Evolutionary conservation across 1,140 invertebrate genomes (phyloP), one percentile per base, ranked within the genome.

Genomic region (Diachasma alloeum): DNA sequence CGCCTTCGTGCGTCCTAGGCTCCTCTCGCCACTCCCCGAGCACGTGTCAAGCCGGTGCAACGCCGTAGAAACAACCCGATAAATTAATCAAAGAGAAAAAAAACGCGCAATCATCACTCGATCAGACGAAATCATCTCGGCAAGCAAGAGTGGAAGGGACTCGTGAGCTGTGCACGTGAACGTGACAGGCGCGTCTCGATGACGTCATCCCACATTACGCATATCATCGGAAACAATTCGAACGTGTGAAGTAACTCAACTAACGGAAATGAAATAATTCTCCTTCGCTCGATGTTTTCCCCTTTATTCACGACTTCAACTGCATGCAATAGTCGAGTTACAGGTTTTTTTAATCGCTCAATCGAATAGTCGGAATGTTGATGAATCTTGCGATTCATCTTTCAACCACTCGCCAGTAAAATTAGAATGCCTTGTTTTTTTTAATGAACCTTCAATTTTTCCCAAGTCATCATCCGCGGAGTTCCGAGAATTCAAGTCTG

Each of bases 21-120:
- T 53, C 66, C 59, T 75, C 36, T 76, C 81, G 77, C 26, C 80
- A 69, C n/a, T n/a, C n/a, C 56, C 48, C 36, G 67, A 84, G 81
- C 84, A 85, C 84, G 85, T 87, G 86, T 82, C 75, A 78, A 79
- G 31, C 79, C 78, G 74, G 75, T 81, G 78, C 71, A 31, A 17
- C 26, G 4, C 11, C 15, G 36, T 66, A 6, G 31, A 31, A 66
- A 66, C 17, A n/a, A 66, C 4, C 4, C 9, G 0, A 66, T 31
- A 36, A 31, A 66, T 31, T 4, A 31, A 31, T 26, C 1, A 36
- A 66, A 8, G 9, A 31, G 24, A 24, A 66, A 36, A 66, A 15
- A 66, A 66, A 66, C 11, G 11, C 11, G 8, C 4, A 4, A 66
- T 66, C 22, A 31, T 31, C 22, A 9, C 2, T 26, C 26, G 59